Base-by-base conservation (phyloP, 1,140 invertebrate species). In the Ceratitis capitata region DNA sequence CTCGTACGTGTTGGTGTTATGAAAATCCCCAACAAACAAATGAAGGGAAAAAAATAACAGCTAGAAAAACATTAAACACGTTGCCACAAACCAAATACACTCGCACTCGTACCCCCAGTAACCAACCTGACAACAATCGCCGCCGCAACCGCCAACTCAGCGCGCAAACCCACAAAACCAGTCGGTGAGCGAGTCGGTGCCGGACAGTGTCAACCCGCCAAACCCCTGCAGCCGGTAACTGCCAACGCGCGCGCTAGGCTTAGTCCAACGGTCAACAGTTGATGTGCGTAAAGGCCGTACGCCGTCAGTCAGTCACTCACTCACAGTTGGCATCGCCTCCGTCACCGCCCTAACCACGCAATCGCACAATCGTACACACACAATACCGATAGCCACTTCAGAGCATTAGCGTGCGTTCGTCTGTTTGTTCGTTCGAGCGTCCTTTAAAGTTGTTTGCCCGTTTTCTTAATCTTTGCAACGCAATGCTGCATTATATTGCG, bases 201-300 rank as follows among this genome's bases (percentile, higher is more conserved):
- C n/a, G n/a, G n/a, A n/a, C n/a, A n/a, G n/a, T n/a, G n/a, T n/a
- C n/a, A n/a, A n/a, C 7, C 42, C 35, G 35, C 45, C 69, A 78
- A n/a, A 69, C 32, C 14, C 64, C 4, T 39, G 32, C 14, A 69
- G 5, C 61, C 61, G 61, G 5, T 19, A 56, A 19, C 61, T 6
- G 35, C 64, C 19, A 45, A 45, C 56, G 64, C 39, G 9, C 69
- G 16, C 69, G 69, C 12, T 47, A 35, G 19, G 39, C n/a, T n/a
- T 23, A 19, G 69, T 78, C 69, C 69, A 78, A 78, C 69, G 69
- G 69, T 78, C 69, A 78, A 78, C 69, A 45, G 42, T 78, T 78
- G 35, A 78, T 47, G 69, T 78, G 69, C 69, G 69, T 78, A 78
- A 78, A 78, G 69, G 69, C 69, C 69, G 69, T n/a, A n/a, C n/a